Evolutionary conservation across 2,888 invertebrate species (phyloP).

Genomic region (Diabrotica balteata): DNA sequence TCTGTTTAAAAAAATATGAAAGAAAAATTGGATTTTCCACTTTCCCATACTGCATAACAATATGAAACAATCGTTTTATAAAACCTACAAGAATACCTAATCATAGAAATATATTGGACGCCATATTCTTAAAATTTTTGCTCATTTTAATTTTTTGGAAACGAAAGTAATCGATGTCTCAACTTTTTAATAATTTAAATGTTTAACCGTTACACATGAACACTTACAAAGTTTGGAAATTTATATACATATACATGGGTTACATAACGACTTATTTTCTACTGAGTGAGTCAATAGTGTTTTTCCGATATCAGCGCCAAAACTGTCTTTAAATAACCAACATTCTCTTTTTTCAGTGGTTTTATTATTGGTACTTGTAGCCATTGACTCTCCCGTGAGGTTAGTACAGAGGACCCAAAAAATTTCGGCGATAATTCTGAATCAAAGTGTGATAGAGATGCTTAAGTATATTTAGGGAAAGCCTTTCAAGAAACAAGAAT

Average conservation of each 20-base stretch:
- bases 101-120: constrained; percentile 23
- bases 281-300: constrained; percentile 2
- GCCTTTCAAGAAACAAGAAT: no score
- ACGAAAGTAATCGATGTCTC: constrained; percentile 16
- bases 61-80: not conserved
- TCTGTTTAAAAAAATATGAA: no score
- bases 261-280: constrained; percentile 3
- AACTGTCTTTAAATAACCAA: no score
- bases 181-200: constrained; percentile 12
- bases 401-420: constrained; percentile 6
- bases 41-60: no score
- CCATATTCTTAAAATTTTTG: constrained; percentile 19
- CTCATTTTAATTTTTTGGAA: constrained; percentile 9
- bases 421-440: constrained; percentile 20
- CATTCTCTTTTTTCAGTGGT: no score
- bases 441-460: constrained; percentile 11
- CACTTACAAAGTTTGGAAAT: constrained; percentile 21
- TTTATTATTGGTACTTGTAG: no score
- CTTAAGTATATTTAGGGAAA: not conserved
- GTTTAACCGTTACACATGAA: constrained; percentile 13
- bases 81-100: constrained; percentile 24
- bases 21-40: no score
- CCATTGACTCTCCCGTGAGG: constrained; percentile 3
- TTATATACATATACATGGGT: constrained; percentile 16
- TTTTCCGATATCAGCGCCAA: not conserved